Percentiles rank a stretch among this genome's conserved stretches.
phyloP scores from a whole-genome alignment of 2,888 invertebrate genomes.

The Gymnosoma rotundatum region DNA sequence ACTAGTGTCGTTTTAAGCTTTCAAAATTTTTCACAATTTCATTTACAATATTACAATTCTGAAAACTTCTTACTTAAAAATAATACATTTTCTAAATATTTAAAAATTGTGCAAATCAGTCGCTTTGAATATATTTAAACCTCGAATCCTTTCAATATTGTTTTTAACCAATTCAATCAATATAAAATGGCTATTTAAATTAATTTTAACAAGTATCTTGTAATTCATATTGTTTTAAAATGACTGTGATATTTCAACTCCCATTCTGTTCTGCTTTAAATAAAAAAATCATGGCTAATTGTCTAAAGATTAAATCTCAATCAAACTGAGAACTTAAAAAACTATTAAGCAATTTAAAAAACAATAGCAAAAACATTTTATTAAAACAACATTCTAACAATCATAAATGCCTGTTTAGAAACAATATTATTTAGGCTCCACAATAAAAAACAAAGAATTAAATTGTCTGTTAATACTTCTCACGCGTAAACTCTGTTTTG shows the following conservation, averaged over 20 bases:
- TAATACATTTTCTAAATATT: no score
- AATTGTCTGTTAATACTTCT: conserved; percentile 51
- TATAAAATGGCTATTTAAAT: no score
- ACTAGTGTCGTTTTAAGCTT: no score
- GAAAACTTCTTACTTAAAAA: no score
- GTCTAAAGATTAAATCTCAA: conserved; percentile 57
- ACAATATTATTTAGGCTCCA: conserved; percentile 19
- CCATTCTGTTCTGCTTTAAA: conserved; percentile 32
- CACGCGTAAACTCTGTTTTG: conserved; percentile 34
- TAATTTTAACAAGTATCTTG: not conserved
- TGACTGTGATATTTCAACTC: conserved; percentile 33
- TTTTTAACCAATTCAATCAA: no score
- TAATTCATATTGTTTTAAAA: conserved; percentile 20
- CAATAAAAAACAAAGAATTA: conserved; percentile 48
- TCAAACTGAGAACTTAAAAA: not conserved
- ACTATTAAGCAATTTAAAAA: conserved; percentile 1
- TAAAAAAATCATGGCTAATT: conserved; percentile 59
- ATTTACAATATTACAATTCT: no score
- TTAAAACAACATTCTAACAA: conserved; percentile 48
- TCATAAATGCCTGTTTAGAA: conserved; percentile 19
- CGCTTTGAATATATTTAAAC: no score
- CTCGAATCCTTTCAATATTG: no score
- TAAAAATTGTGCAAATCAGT: no score
- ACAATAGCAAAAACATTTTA: conserved; percentile 36
- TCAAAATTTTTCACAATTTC: no score